Evolutionary conservation across 1,140 invertebrate genomes (phyloP), one percentile per base, ranked within the genome.

Genomic region (Drosophila auraria): DNA sequence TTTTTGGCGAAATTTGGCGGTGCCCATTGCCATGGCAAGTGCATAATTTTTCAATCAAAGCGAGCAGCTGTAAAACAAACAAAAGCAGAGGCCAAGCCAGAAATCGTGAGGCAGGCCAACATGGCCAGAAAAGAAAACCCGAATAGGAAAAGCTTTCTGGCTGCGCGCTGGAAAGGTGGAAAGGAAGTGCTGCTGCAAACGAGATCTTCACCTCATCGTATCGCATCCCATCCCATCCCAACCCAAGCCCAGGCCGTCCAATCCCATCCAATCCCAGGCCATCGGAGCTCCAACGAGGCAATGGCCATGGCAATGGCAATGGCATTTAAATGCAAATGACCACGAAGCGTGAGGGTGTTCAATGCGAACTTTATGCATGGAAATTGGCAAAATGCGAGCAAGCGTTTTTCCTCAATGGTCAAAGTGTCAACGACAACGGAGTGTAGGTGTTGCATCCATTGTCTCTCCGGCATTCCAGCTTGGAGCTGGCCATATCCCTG

Each of bases 21-120:
- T 87, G 83, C 78, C 83, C 83, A 87, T 70, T 80, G 84, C 78
- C 84, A 89, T 87, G 86, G 84, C 84, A 89, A 89, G 84, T 89
- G 84, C 84, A 89, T 89, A 89, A 89, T 89, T 89, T 89, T 89
- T 89, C 84, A 89, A 89, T 89, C 84, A 89, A 90, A 82, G 81
- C 87, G 57, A 90, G 81, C 84, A 89, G 84, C 84, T 87, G 83
- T 87, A 87, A 87, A 79, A 71, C 83, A 87, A 87, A 87, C 83
- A 87, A 78, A 78, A 62, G 65, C 78, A 58, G 58, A 38, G 72
- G 49, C 73, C 42, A 42, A 56, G 59, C 20, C 40, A 80, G 40
- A 63, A 70, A 81, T 66, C 73, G 74, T 73, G 73, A 74, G 74
- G 51, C 63, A 57, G 56, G 59, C 61, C 61, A 76, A 80, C 64